Evolutionary conservation across 1,140 invertebrate species (phyloP), one percentile per base, ranked within the genome.

Genomic region (Aphis craccivora): DNA sequence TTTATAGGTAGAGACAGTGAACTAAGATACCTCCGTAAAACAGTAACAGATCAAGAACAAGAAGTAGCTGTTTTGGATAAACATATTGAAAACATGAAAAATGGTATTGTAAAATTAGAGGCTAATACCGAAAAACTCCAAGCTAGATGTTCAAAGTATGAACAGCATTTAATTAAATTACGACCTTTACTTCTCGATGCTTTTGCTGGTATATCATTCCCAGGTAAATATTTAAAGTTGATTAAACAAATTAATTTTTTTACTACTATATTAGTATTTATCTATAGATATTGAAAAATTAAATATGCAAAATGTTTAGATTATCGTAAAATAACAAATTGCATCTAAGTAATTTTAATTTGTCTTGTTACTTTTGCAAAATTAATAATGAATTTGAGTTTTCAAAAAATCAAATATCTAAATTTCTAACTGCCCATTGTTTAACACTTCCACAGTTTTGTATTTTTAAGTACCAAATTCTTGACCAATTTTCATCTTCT

Each of bases 11-110:
- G 98, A 94, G 99, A 99, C 95, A 96, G 97, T 40, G 98, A 99
- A 96, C 95, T 99, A 53, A 96, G 98, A 84, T 97, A 98, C 94
- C 95, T 99, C 90, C 96, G 98, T 40, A 99, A 99, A 96, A 97
- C 97, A 7, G 99, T 98, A 94, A 98, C 97, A 8, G 98, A 99
- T 95, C 97, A 98, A 94, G 98, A 99, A 95, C 98, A 98, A 95
- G 98, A 98, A 95, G 99, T 99, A 96, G 97, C 98, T 0, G 98
- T 99, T 90, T 96, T 99, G 43, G 97, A 98, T 94, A 98, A 98
- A 95, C 98, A 99, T 95, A 98, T 99, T 81, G 98, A 99, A 94
- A 98, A 98, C 95, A 97, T 99, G 94, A 96, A 97, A 94, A 96
- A 96, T 18, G 97, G 97, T 0, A 97, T 98, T n/a, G 96, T 96